Evolutionary conservation across 2,888 invertebrate genomes (phyloP).

Genomic region (Celastrina argiolus): DNA sequence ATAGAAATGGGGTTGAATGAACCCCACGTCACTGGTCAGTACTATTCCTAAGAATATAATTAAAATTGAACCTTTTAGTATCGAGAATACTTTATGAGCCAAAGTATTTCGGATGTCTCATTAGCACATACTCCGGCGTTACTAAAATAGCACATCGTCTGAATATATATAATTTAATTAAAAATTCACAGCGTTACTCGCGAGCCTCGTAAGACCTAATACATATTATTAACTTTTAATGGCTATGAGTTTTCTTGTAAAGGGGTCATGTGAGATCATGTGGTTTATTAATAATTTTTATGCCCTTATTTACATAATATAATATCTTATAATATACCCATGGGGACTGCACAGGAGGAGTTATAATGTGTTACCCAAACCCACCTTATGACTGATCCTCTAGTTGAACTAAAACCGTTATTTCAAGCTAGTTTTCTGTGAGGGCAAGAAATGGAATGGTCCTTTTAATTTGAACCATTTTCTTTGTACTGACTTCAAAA

Average conservation of each 20-base stretch:
- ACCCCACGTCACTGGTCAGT: too few relatives aligned
- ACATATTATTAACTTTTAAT: slow-evolving; percentile 16
- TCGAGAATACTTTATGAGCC: not conserved
- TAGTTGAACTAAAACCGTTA: too few relatives aligned
- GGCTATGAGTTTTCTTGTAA: not conserved
- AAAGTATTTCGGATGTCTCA: not conserved
- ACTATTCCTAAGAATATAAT: not conserved
- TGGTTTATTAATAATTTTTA: not conserved
- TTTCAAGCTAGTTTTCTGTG: too few relatives aligned
- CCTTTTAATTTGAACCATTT: too few relatives aligned
- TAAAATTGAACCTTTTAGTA: not conserved
- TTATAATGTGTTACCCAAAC: too few relatives aligned
- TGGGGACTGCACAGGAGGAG: too few relatives aligned
- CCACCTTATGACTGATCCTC: too few relatives aligned
- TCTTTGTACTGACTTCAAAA: too few relatives aligned
- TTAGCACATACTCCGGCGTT: not conserved
- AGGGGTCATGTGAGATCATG: not conserved
- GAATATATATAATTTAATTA: not conserved
- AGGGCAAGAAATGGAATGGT: too few relatives aligned
- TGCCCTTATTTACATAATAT: too few relatives aligned
- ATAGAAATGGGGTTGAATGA: too few relatives aligned
- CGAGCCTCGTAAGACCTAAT: not conserved
- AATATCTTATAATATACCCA: too few relatives aligned
- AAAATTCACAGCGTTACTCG: not conserved
- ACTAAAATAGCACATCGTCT: not conserved